Base-by-base conservation (phyloP, 37 sponge, comb jelly and placozoan genomes). In the Amphimedon queenslandica region DNA sequence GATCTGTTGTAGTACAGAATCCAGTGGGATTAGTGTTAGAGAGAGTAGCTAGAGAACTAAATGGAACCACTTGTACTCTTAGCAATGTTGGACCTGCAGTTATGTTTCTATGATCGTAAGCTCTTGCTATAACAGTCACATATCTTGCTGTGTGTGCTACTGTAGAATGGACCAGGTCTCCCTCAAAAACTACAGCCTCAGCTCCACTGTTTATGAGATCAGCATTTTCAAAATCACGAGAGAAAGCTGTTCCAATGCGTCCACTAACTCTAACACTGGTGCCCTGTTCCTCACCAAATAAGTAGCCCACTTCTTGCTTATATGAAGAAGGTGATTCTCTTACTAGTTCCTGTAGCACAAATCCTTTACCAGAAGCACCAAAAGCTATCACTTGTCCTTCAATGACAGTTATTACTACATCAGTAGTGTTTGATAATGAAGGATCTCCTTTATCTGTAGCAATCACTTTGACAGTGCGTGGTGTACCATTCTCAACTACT, bases 371-470 rank as follows among this genome's bases (percentile, higher is more conserved):
- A 28, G 57, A 32, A 1, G 41, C 2, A 31, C 61, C 42, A 31
- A 86, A 86, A 34, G 55, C 4, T 0, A 86, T 61, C 4, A 70
- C 34, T 51, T 79, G 86, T 3, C 80, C 57, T 40, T 86, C 86
- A 31, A 86, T 69, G 32, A 79, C 31, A 28, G 28, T 31, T 29
- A 86, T 57, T 16, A 29, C 61, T 0, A 70, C 58, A 20, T 32
- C 20, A 2, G 40, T 18, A 13, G 42, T 39, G 25, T 70, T 66
- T 8, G 20, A 60, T 36, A 81, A 40, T 21, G 64, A 64, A 18
- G 41, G 40, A 25, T 2, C 33, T 0, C 69, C 80, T 23, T n/a
- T 72, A 40, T 89, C 90, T 23, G 4, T 41, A n/a, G 77, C 80
- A 58, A 79, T 38, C 0, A 76, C 51, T 18, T 57, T 55, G 33